Base-by-base conservation (phyloP, 2,888 invertebrate genomes). In the Bursaphelenchus okinawaensis region DNA sequence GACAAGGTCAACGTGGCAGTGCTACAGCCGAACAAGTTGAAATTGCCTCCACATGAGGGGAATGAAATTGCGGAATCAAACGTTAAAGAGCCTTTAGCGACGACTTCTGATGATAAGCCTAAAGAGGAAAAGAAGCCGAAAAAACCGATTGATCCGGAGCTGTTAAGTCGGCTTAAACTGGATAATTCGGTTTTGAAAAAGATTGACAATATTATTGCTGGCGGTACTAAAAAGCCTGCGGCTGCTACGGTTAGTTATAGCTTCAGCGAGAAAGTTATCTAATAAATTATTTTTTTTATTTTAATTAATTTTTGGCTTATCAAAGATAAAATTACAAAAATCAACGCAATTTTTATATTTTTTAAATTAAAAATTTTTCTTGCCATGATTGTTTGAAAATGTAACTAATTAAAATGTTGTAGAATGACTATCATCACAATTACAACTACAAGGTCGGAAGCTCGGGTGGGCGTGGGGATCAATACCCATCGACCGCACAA, bases 121-220 rank as follows among this genome's bases (percentile, higher is more conserved):
- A 16, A 62, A 22, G 19, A 26, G n/a, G 27, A 64, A 9, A 28
- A 29, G 52, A 63, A 64, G 52, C 52, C 70, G 24, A 52, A 61
- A 26, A 70, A 65, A 29, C 51, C 19, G n/a, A 65, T 68, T 20
- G 63, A 71, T 0, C 66, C 71, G 28, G 70, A 62, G 40, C 63
- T 81, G 24, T 55, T 79, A n/a, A 75, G 76, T 4, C 75, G 76
- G 29, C 68, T 81, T 1, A 75, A 76, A 61, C 68, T 81, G n/a
- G 79, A 79, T 7, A 71, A 80, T 1, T 76, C 78, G 0, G 79
- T 81, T 7, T 72, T 75, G 0, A 78, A 78, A 8, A 80, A 78
- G 71, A 78, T 81, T 57, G 77, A 81, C 60, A 75, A 73, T 66
- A 78, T 81, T 24, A 81, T 81, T 58, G 62, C 73, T 19, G 59